Base-by-base conservation (phyloP, 2,797 vertebrate genomes). In the Pseudotriccus pelzelni region DNA sequence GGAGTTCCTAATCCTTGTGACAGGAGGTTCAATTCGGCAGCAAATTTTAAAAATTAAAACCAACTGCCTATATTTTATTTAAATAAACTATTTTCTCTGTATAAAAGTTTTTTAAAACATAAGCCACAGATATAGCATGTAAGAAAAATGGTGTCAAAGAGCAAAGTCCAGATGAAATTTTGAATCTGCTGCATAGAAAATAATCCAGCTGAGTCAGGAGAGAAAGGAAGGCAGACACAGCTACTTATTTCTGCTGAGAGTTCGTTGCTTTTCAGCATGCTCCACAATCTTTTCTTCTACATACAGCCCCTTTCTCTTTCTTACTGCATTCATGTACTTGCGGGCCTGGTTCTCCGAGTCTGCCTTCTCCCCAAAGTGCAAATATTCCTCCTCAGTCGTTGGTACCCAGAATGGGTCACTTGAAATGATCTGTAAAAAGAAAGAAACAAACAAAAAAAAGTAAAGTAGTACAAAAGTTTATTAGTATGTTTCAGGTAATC, bases 341-440 rank as follows among this genome's bases (percentile, higher is more conserved):
- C 99, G 98, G 34, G 99, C 98, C 98, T 98, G 99, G 97, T 99
- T 99, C 91, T 98, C 98, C 0, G 98, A 99, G 94, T 99, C 99
- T 0, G 99, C 99, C 96, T 99, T 99, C 89, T 99, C 99, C 50
- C 99, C 99, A 22, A 99, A 99, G 97, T 99, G 99, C 92, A 99
- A 96, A 94, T 99, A 99, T 44, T 99, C 99, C 84, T 99, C 99
- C 74, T 99, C 99, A 0, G 99, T 99, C 77, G 99, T 99, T 4
- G 99, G 99, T 12, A 99, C 99, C 99, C 99, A 99, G 97, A 98
- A 99, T 0, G 99, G 99, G 93, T 99, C 99, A 18, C 99, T 98
- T 50, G 97, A 85, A 95, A 99, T 99, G 62, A 99, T 97, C 99
- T 99, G 76, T 19, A 15, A 34, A 94, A 9, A 49, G 4, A 41